Percentiles rank a stretch among this genome's conserved stretches.
Conservation (phyloP, 2,888 invertebrate genomes). For the Aphidoletes aphidimyza region DNA sequence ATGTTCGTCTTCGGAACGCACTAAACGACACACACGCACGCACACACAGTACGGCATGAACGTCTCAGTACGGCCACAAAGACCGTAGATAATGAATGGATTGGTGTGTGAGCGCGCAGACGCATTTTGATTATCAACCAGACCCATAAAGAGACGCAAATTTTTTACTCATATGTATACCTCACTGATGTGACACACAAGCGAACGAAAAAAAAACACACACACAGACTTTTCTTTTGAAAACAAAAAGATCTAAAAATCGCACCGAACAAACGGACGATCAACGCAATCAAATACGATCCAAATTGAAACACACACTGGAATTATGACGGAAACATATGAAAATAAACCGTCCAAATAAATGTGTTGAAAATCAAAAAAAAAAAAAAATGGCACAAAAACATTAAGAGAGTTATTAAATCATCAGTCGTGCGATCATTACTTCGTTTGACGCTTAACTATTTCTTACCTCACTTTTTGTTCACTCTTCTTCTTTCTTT, state of each 20-base stretch:
- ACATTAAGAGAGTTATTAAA: conserved; percentile 28
- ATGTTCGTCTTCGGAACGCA: background rate
- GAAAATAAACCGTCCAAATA: background rate
- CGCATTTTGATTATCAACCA: conserved; percentile 16
- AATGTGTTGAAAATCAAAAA: background rate
- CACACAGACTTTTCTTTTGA: too few species aligned
- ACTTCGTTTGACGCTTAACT: background rate
- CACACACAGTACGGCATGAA: background rate
- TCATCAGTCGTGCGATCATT: conserved; percentile 24
- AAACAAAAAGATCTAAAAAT: too few species aligned
- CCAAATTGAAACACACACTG: background rate
- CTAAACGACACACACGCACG: background rate
- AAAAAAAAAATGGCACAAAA: background rate
- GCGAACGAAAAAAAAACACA: too few species aligned
- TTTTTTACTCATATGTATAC: background rate
- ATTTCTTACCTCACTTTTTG: background rate
- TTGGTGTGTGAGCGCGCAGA: conserved; percentile 18
- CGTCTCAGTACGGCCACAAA: background rate
- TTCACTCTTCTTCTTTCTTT: too few species aligned
- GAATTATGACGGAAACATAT: background rate
- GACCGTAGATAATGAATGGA: background rate
- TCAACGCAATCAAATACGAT: background rate
- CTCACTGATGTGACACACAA: background rate
- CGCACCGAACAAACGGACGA: background rate
- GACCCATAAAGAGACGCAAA: conserved; percentile 36